A percentile compares a stretch with the other conserved stretches of the same genome.
phyloP scores from a whole-genome alignment of 2,113 vertebrate species.

The Percina caprodes region DNA sequence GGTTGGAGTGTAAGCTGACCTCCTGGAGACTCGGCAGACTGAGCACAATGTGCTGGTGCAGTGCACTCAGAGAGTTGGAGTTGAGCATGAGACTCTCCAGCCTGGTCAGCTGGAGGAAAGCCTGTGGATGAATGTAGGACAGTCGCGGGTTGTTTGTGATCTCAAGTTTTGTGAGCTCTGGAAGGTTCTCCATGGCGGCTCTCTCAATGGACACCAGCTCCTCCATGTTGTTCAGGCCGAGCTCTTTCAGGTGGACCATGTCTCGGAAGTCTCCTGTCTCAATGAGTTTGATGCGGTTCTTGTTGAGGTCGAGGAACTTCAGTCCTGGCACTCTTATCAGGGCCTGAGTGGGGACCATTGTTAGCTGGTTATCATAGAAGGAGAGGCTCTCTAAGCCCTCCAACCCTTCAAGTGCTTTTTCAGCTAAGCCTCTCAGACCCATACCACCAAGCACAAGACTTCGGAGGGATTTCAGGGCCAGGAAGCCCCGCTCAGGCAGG shows the following conservation, averaged over 20 bases:
- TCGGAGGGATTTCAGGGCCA: conserved; percentile 86
- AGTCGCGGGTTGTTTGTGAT: conserved; percentile 96
- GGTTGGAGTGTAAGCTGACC: conserved; percentile 96
- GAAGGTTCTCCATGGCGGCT: conserved; percentile 91
- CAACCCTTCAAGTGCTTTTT: conserved; percentile 89
- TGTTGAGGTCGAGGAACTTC: conserved; percentile 95
- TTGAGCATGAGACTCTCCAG: conserved; percentile 99
- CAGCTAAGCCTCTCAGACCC: conserved; percentile 88
- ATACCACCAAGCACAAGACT: conserved; percentile 94
- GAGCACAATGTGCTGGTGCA: conserved; percentile 90
- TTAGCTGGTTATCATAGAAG: conserved; percentile 91
- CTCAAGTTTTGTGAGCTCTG: conserved; percentile 96
- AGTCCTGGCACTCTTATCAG: conserved; percentile 89
- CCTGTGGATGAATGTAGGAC: conserved; percentile 94
- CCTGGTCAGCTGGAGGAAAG: conserved; percentile 89
- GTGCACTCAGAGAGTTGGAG: conserved; percentile 94
- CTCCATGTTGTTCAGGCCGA: conserved; percentile 95
- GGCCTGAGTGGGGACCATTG: conserved; percentile 86
- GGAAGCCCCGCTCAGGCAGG: conserved; percentile 90
- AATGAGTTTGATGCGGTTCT: conserved; percentile 90
- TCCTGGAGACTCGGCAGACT: conserved; percentile 94
- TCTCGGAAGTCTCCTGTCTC: conserved; percentile 90
- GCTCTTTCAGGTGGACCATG: conserved; percentile 93
- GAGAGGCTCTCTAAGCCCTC: conserved; percentile 91
- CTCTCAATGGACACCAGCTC: conserved; percentile 93